Conservation (phyloP, 2,797 vertebrate genomes). For the Menidia menidia region DNA sequence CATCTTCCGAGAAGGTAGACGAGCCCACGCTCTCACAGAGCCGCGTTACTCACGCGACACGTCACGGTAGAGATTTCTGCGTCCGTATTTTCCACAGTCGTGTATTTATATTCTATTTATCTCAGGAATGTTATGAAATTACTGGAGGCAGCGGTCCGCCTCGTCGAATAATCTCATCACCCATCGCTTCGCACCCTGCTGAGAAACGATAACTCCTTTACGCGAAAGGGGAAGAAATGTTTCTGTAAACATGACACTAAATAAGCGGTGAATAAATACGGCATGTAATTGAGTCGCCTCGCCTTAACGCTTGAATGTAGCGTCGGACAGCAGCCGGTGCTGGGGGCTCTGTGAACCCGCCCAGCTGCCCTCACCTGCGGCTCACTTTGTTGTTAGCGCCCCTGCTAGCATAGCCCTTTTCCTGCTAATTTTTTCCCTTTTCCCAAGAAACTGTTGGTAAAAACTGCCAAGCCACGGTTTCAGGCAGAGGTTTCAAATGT, state of each 20-base stretch:
- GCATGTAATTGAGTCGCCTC: neutral
- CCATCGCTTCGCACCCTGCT: constrained; percentile 12
- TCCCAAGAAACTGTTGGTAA: neutral
- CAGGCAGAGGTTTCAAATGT: too few species aligned
- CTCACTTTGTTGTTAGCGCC: constrained; percentile 39
- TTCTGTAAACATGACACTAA: fast-evolving
- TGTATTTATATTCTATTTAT: neutral
- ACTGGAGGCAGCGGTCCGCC: constrained; percentile 26
- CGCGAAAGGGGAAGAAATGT: neutral
- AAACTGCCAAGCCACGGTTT: too few species aligned
- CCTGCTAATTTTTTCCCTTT: neutral
- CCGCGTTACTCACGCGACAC: fast-evolving
- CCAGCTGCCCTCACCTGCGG: constrained; percentile 26
- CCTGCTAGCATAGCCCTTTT: constrained; percentile 16
- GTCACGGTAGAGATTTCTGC: fast-evolving
- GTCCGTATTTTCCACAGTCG: fast-evolving
- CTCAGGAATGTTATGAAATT: neutral
- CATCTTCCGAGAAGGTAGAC: constrained; percentile 56
- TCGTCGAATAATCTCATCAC: constrained; percentile 33
- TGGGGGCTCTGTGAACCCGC: neutral
- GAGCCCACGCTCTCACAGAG: too few species aligned
- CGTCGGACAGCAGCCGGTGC: neutral
- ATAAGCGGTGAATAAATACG: too few species aligned
- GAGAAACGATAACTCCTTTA: neutral
- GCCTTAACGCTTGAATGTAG: neutral